A percentile compares a stretch with the other conserved stretches of the same genome.
Evolutionary conservation across 2,888 invertebrate genomes (phyloP).

Genomic region (Coenonympha glycerion): DNA sequence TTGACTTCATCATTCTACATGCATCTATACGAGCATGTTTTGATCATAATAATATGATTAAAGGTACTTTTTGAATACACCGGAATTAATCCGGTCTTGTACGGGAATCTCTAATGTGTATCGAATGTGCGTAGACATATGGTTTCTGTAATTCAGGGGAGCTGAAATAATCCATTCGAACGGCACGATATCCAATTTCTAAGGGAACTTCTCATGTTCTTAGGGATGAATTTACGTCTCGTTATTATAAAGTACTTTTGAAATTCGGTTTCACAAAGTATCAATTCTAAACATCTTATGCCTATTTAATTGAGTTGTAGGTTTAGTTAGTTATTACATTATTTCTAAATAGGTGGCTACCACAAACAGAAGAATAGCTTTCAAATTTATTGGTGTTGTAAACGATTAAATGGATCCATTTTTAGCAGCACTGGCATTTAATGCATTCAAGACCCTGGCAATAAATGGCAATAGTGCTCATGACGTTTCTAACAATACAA

Average conservation of each 20-base stretch:
- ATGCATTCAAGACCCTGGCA: no score
- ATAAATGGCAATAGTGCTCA: no score
- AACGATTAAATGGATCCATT: no score
- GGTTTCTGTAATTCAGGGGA: conserved; percentile 74
- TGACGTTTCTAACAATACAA: no score
- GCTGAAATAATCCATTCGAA: conserved; percentile 64
- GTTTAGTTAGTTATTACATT: no score
- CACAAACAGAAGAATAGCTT: no score
- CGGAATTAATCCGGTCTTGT: conserved; percentile 66
- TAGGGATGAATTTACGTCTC: conserved; percentile 20
- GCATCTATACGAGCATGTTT: background rate
- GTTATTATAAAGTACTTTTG: background rate
- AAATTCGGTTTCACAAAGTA: background rate
- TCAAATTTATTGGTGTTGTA: no score
- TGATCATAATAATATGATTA: conserved; percentile 39
- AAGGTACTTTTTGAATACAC: conserved; percentile 53
- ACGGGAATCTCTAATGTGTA: conserved; percentile 61
- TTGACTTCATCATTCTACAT: background rate
- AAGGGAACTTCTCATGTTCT: conserved; percentile 54
- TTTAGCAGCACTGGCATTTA: no score
- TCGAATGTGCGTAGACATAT: conserved; percentile 58
- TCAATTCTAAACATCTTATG: background rate
- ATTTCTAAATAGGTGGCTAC: no score
- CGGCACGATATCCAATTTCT: conserved; percentile 61
- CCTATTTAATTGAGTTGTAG: no score